A percentile compares a stretch with the other conserved stretches of the same genome.
Conservation (phyloP, 2,113 vertebrate genomes). For the Osmerus eperlanus region DNA sequence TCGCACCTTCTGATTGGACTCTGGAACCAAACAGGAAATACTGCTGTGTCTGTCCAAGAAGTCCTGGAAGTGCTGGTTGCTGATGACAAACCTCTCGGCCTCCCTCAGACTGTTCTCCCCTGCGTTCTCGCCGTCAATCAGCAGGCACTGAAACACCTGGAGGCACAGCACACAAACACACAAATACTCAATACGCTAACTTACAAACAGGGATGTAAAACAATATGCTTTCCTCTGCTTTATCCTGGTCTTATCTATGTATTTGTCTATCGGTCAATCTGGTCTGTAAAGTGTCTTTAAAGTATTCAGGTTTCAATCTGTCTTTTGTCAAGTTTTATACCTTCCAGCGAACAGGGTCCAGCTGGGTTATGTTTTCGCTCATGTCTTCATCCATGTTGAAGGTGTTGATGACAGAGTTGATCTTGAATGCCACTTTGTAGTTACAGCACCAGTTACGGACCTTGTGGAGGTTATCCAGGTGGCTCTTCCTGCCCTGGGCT, state of each 20-base stretch:
- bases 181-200: not conserved
- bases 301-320: too few species aligned
- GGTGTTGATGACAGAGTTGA: conserved; percentile 92
- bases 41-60: conserved; percentile 82
- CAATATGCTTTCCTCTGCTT: too few species aligned
- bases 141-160: conserved; percentile 91
- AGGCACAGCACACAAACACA: not conserved
- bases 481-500: conserved; percentile 83
- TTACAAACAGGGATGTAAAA: too few species aligned
- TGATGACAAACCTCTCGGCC: conserved; percentile 83
- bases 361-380: conserved; percentile 72
- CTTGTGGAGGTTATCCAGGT: conserved; percentile 81
- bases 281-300: too few species aligned
- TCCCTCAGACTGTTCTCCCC: conserved; percentile 83
- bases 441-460: conserved; percentile 81
- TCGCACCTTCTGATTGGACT: conserved; percentile 91
- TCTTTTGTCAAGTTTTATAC: conserved; percentile 53
- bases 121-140: conserved; percentile 89
- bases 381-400: conserved; percentile 91
- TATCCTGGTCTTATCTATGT: too few species aligned
- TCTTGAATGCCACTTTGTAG: conserved; percentile 90
- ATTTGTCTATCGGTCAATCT: too few species aligned
- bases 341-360: conserved; percentile 93
- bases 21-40: conserved; percentile 83
- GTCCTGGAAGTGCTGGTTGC: conserved; percentile 77